These are phyloP conservation scores for Moxostoma hubbsi DNA, from an alignment of 2,797 vertebrate species.

Conservation along the genomic window DNA sequence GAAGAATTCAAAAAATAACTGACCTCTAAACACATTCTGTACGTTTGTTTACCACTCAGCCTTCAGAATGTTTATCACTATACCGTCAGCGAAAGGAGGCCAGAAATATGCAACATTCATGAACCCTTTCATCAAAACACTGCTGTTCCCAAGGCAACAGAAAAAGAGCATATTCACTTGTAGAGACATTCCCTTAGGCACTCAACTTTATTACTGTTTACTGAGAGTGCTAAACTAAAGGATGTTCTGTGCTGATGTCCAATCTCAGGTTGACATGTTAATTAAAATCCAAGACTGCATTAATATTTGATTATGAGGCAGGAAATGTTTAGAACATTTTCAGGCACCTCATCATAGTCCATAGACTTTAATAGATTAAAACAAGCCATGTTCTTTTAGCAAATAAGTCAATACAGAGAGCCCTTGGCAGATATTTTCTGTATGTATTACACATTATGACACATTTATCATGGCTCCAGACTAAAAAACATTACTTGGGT, in stretches of 20 bases:
- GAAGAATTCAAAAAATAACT: not conserved
- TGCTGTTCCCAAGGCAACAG: conserved; percentile 26
- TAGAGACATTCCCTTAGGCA: conserved; percentile 10
- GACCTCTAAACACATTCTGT: not conserved
- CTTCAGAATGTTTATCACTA: conserved; percentile 2
- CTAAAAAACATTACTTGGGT: too few relatives aligned
- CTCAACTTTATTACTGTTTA: conserved; percentile 26
- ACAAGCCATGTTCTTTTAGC: not conserved
- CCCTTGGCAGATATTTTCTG: too few relatives aligned
- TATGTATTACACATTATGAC: too few relatives aligned
- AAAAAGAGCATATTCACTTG: conserved; percentile 34
- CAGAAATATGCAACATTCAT: conserved; percentile 11
- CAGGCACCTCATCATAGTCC: too few relatives aligned
- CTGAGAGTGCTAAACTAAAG: not conserved
- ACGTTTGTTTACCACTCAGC: conserved; percentile 1
- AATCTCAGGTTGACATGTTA: conserved; percentile 33
- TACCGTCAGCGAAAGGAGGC: not conserved
- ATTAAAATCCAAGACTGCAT: conserved; percentile 24
- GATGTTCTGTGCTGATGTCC: conserved; percentile 25
- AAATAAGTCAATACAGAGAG: not conserved
- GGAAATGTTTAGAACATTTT: not conserved
- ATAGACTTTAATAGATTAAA: too few relatives aligned
- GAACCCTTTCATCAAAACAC: conserved; percentile 3
- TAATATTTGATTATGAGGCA: not conserved
- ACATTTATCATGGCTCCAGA: too few relatives aligned